Percentiles rank a stretch among this genome's conserved stretches.
These are phyloP conservation scores for Conus canariensis DNA, from an alignment of 2,888 invertebrate genomes.

Conservation along the genomic window DNA sequence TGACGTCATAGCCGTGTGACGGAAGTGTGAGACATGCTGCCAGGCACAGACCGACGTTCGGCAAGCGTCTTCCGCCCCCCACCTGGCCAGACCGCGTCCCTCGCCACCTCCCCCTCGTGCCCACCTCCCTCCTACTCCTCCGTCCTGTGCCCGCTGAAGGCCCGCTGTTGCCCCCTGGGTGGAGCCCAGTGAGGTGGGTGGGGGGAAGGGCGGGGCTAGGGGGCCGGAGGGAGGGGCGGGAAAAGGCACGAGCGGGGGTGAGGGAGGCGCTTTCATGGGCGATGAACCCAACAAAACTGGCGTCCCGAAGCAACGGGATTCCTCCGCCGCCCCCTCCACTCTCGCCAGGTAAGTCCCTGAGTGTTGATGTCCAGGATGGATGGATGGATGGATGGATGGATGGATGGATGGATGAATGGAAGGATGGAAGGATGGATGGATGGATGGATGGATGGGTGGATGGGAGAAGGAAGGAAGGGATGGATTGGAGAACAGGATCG, in stretches of 20 bases:
- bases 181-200: not conserved
- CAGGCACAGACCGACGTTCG: no score
- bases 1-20: not conserved
- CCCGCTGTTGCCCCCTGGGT: not conserved
- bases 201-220: not conserved
- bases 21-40: no score
- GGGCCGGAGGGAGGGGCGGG: not conserved
- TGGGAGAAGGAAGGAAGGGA: no score
- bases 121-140: not conserved
- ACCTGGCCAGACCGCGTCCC: not conserved
- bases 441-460: not conserved
- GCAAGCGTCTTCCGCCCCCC: no score
- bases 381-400: not conserved
- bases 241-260: not conserved
- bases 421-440: not conserved
- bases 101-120: not conserved
- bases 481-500: not conserved
- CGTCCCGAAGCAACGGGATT: constrained; percentile 15
- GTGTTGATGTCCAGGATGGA: not conserved
- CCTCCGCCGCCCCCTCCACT: not conserved
- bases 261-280: constrained; percentile 11
- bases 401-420: not conserved
- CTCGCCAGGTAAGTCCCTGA: not conserved
- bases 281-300: constrained; percentile 3
- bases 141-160: not conserved